These are phyloP conservation scores for Acleris sparsana DNA, from an alignment of 2,888 invertebrate genomes.

Conservation along the genomic window DNA sequence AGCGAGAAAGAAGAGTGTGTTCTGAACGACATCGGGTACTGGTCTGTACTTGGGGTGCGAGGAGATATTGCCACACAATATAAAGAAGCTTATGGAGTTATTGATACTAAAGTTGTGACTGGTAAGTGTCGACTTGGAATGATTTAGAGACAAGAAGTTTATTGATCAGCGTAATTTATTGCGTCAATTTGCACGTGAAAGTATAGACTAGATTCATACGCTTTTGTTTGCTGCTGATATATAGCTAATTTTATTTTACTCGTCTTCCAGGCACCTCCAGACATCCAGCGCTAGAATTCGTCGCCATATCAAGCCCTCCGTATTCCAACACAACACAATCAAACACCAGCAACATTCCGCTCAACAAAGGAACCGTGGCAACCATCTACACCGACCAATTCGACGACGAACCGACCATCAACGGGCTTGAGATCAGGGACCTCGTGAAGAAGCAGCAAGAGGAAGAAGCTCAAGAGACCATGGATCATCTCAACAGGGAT, in stretches of 20 bases:
- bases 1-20: conserved; percentile 56
- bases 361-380: conserved; percentile 73
- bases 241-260: conserved; percentile 1
- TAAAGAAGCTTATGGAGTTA: conserved; percentile 75
- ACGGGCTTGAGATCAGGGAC: conserved; percentile 68
- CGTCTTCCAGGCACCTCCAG: conserved; percentile 46
- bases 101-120: conserved; percentile 81
- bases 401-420: conserved; percentile 65
- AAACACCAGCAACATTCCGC: conserved; percentile 49
- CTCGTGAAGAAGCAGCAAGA: conserved; percentile 68
- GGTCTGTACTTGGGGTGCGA: conserved; percentile 66
- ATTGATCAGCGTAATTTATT: too few species aligned
- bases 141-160: too few species aligned
- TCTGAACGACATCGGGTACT: conserved; percentile 57
- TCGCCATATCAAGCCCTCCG: conserved; percentile 71
- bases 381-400: conserved; percentile 73
- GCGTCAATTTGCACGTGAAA: too few species aligned
- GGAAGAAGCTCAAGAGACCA: conserved; percentile 63
- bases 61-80: conserved; percentile 63
- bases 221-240: not conserved
- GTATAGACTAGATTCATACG: too few species aligned
- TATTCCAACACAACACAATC: conserved; percentile 56
- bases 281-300: conserved; percentile 53
- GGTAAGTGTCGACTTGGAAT: conserved; percentile 55
- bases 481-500: conserved; percentile 63